Base-by-base conservation (phyloP, 2,797 vertebrate genomes). In the Vipera ursinii region DNA sequence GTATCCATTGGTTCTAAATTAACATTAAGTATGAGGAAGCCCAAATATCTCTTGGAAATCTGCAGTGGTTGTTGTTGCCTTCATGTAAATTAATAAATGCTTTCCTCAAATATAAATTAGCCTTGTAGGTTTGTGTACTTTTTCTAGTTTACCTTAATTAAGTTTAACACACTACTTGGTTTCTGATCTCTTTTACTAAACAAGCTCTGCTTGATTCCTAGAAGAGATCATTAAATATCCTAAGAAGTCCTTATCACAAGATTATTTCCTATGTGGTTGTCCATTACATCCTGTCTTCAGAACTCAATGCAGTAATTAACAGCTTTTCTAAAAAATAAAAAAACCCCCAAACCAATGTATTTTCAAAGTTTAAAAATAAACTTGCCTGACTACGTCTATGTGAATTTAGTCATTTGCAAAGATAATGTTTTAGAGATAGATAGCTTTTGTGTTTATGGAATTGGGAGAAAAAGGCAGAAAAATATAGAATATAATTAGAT, bases 241-340 rank as follows among this genome's bases (percentile, higher is more conserved):
- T 88, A 93, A 89, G 61, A 93, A 6, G 3, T 8, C 92, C 94
- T 95, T 94, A 90, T 12, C 8, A 82, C 6, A 13, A 69, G 3
- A 15, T 93, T 95, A 57, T 91, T 26, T 6, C 78, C 90, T 59
- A 69, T 24, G 57, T 56, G n/a, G 44, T 6, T 92, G 65, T 78
- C 93, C 59, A 93, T 61, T 86, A n/a, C 22, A 87, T 87, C 65
- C 63, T 51, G 94, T 13, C 28, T 82, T 89, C 89, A 96, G 93
- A 94, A 53, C 15, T 56, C 3, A 13, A 0, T 60, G 10, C 56
- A 89, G 8, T 93, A 38, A 91, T 26, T 78, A 93, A 44, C 20
- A 7, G 59, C 28, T 28, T 15, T 20, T 7, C 7, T 90, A 73
- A 59, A 53, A 92, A 53, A n/a, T 4, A 4, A 13, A 0, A 32